Conservation (phyloP, 2,797 vertebrate species). For the Podarcis siculus region DNA sequence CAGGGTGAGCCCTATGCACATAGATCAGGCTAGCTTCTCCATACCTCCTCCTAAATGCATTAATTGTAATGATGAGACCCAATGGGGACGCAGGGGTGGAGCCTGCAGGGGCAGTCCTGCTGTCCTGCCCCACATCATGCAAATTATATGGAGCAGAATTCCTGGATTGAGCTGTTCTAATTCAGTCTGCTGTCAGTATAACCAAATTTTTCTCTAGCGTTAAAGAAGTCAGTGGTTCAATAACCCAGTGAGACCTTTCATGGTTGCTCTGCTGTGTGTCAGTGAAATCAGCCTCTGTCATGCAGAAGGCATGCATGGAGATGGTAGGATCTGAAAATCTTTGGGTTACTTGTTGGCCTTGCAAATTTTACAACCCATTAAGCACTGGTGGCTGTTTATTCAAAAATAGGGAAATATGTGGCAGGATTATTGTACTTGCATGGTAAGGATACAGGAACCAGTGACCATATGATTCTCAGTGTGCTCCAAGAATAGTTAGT, state of each 20-base stretch:
- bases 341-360: not conserved
- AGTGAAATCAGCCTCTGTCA: not conserved
- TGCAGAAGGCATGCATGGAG: slow-evolving; percentile 30
- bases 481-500: slow-evolving; percentile 67
- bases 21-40: not conserved
- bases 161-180: not conserved
- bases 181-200: not conserved
- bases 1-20: not conserved
- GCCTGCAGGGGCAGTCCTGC: too few species aligned
- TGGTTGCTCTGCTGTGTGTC: not conserved
- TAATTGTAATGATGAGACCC: not conserved
- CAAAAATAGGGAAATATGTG: not conserved
- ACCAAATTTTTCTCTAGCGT: not conserved
- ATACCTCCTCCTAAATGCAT: not conserved
- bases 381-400: not conserved
- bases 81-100: too few species aligned
- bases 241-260: not conserved
- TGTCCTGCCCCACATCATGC: not conserved
- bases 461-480: slow-evolving; percentile 57
- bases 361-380: not conserved
- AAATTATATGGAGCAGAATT: not conserved
- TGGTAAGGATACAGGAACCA: slow-evolving; percentile 61
- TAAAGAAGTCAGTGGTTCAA: not conserved
- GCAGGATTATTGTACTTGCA: slow-evolving; percentile 40
- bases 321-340: not conserved